These are phyloP conservation scores for Prosopocoilus inquinatus DNA, from an alignment of 2,888 invertebrate species.

Conservation along the genomic window DNA sequence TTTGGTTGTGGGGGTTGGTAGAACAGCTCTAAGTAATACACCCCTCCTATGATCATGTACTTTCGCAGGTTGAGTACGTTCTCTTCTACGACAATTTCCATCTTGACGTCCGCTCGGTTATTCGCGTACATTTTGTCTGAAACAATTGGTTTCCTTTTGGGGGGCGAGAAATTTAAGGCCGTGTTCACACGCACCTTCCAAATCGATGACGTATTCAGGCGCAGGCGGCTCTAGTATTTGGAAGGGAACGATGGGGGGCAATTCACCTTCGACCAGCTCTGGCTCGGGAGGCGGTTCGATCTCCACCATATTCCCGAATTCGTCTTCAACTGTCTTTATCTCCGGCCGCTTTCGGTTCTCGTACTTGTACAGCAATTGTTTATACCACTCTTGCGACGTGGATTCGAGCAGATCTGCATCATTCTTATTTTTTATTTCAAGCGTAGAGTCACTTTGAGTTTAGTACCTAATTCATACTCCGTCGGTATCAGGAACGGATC, in stretches of 20 bases:
- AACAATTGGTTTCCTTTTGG: constrained; percentile 24
- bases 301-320: constrained; percentile 27
- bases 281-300: constrained; percentile 25
- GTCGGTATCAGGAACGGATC: constrained; percentile 22
- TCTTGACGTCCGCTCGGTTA: constrained; percentile 45
- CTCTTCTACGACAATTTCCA: constrained; percentile 48
- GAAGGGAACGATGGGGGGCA: constrained; percentile 42
- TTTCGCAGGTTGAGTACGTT: constrained; percentile 73
- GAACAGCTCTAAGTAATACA: constrained; percentile 70
- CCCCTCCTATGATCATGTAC: constrained; percentile 73
- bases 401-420: constrained; percentile 34
- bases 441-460: no score
- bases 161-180: no score
- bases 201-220: constrained; percentile 30
- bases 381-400: constrained; percentile 39
- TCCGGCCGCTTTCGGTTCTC: constrained; percentile 26
- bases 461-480: constrained; percentile 22
- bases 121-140: constrained; percentile 52
- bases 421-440: no score
- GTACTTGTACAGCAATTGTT: constrained; percentile 42
- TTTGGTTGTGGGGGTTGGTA: constrained; percentile 78
- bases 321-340: constrained; percentile 14
- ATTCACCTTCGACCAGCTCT: constrained; percentile 30
- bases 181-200: constrained; percentile 24
- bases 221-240: constrained; percentile 40